Evolutionary conservation across 2,113 vertebrate genomes (phyloP), one percentile per base, ranked within the genome.

Genomic region (Pungitius pungitius): DNA sequence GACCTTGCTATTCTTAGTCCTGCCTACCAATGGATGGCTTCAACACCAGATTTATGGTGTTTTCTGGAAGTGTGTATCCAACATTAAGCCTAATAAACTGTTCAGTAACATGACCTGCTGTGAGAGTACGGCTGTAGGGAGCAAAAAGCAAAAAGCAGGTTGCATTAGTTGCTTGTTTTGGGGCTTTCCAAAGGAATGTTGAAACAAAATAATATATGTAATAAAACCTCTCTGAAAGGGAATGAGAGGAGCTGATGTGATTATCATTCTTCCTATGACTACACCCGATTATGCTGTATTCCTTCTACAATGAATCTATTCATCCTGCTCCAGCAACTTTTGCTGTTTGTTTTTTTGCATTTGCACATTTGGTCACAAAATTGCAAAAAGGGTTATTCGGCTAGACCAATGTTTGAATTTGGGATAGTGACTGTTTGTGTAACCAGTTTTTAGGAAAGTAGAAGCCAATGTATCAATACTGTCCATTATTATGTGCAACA

Each of bases 351-450:
- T 35, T 35, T 35, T 35, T 35, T 5, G 51, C 24, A 51, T 66
- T 71, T 47, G 56, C 17, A 35, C 39, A 51, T 77, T 69, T 61
- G 24, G 42, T 63, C 47, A 56, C 11, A 73, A 40, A 73, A 64
- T 22, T 69, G 22, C 26, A 33, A 37, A 65, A 58, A 52, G n/a
- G 10, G 30, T 1, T 2, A 69, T 39, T 74, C 59, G 49, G 20
- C 37, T 11, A 2, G 15, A 71, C 43, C 6, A 22, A 37, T 9
- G 57, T 45, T 42, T 54, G 45, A 61, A 14, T 61, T 45, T 52
- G 33, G 45, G 33, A 43, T 51, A 27, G 43, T 11, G 8, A 59
- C 60, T 78, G 77, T 30, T 1, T 9, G 35, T 1, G 13, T 54
- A 62, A 55, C 56, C 56, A 80, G 45, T 73, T 68, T n/a, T 40